Percentiles rank a stretch among this genome's conserved stretches.
These are phyloP conservation scores for Platorchestia sp. DNA, from an alignment of 1,140 invertebrate species.

Conservation along the genomic window DNA sequence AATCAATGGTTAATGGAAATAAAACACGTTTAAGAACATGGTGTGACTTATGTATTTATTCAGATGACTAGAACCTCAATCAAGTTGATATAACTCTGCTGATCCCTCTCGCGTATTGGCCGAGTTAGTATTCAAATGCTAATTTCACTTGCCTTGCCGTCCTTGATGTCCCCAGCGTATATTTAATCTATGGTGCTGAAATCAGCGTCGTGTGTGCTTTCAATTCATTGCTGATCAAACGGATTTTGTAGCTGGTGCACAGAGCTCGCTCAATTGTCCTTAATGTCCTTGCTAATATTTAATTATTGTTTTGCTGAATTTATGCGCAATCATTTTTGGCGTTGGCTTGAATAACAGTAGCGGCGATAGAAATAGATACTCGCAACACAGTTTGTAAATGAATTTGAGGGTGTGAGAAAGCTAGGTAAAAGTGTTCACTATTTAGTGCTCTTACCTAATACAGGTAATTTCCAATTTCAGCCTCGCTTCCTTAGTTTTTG, in stretches of 20 bases:
- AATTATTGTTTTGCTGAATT: background rate
- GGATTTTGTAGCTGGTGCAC: background rate
- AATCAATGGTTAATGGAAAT: background rate
- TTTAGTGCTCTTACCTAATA: background rate
- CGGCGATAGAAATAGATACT: background rate
- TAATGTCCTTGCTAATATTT: background rate
- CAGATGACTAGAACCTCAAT: background rate
- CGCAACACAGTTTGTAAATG: background rate
- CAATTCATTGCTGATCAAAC: background rate
- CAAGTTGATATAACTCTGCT: background rate
- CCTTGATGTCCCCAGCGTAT: background rate
- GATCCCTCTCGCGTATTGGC: background rate
- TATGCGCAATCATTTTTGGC: background rate
- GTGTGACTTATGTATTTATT: background rate
- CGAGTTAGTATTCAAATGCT: background rate
- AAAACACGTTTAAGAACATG: background rate
- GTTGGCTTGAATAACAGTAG: background rate
- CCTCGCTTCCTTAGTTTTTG: background rate
- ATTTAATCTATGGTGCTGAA: background rate
- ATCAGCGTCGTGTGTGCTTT: background rate
- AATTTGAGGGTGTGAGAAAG: background rate
- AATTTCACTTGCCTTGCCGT: background rate
- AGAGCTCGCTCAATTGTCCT: background rate
- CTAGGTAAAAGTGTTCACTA: background rate
- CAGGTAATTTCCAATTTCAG: background rate